These are phyloP conservation scores for Physella acuta DNA, from an alignment of 1,140 invertebrate species.

Conservation along the genomic window DNA sequence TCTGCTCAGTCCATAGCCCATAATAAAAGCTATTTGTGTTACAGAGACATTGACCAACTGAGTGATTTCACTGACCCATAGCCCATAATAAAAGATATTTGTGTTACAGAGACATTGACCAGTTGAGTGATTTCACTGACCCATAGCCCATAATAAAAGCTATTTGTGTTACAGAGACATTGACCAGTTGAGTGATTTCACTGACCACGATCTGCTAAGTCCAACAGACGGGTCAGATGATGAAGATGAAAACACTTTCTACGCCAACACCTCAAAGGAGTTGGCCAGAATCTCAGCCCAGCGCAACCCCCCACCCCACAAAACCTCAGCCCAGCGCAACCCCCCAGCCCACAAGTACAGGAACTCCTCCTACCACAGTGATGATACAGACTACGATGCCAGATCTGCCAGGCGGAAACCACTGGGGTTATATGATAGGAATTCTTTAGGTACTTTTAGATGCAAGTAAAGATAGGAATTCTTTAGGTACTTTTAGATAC, in stretches of 20 bases:
- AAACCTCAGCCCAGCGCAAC: no score
- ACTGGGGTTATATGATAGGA: neutral
- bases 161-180: constrained; percentile 43
- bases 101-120: no score
- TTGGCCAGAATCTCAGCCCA: constrained; percentile 38
- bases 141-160: no score
- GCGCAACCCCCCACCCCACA: constrained; percentile 24
- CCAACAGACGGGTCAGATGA: constrained; percentile 30
- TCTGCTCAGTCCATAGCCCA: no score
- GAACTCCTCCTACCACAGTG: constrained; percentile 8
- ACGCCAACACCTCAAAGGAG: constrained; percentile 46
- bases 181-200: constrained; percentile 52
- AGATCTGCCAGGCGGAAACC: constrained; percentile 6
- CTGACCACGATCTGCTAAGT: constrained; percentile 38
- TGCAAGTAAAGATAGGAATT: no score
- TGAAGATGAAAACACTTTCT: constrained; percentile 47
- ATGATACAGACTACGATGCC: constrained; percentile 19
- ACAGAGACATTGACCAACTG: no score
- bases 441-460: neutral
- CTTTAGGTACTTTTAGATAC: no score
- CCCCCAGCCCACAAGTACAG: constrained; percentile 28
- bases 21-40: no score
- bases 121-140: no score
- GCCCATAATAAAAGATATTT: no score
- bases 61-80: no score